Conservation (phyloP, 2,888 invertebrate species). For the Apamea monoglypha region DNA sequence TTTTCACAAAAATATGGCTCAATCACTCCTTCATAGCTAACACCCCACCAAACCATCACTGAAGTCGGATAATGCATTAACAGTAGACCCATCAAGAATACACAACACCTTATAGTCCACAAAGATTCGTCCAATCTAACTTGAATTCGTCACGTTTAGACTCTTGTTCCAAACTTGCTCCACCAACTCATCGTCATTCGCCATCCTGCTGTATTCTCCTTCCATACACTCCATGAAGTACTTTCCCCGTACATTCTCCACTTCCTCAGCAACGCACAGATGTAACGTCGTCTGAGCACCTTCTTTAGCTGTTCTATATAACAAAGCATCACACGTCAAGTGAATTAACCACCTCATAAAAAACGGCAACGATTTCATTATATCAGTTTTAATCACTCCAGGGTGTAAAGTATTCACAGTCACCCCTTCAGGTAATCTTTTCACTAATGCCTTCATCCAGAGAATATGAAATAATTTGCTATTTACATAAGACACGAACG, state of each 20-base stretch:
- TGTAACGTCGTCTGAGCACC: constrained; percentile 95
- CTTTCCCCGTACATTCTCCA: constrained; percentile 92
- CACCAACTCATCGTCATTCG: constrained; percentile 92
- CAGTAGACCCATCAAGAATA: background rate
- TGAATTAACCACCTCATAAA: constrained; percentile 84
- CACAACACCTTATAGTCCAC: background rate
- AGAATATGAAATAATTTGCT: constrained; percentile 84
- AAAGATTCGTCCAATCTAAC: background rate
- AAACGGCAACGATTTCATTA: constrained; percentile 90
- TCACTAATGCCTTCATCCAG: constrained; percentile 83
- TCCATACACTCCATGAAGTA: constrained; percentile 95
- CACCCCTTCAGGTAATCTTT: constrained; percentile 88
- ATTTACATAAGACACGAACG: constrained; percentile 83
- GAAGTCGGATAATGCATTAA: too few species aligned
- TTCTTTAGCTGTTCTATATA: constrained; percentile 93
- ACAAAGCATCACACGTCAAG: constrained; percentile 87
- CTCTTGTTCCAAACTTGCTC: constrained; percentile 94
- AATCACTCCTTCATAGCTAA: too few species aligned
- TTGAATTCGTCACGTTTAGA: constrained; percentile 66
- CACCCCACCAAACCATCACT: too few species aligned
- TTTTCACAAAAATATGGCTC: too few species aligned
- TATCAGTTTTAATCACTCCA: constrained; percentile 94
- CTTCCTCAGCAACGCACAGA: constrained; percentile 93
- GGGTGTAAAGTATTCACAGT: constrained; percentile 96
- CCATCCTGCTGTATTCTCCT: constrained; percentile 86